phyloP scores from a whole-genome alignment of 2,797 vertebrate species.

The Cygnus olor region DNA sequence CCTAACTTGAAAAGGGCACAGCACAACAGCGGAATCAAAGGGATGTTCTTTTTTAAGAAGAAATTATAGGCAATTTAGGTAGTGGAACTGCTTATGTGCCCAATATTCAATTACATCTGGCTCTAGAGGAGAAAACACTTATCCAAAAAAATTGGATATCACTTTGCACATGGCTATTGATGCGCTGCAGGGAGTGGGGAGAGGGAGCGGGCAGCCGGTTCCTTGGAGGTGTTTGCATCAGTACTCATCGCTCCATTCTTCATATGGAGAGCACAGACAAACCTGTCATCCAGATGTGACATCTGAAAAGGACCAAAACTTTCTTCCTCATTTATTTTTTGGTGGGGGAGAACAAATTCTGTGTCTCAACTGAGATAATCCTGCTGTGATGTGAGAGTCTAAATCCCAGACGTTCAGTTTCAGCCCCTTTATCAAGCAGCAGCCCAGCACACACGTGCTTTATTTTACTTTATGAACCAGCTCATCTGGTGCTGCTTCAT shows the following conservation, averaged over 20 bases:
- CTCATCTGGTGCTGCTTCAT: neutral
- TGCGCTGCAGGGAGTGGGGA: accelerated
- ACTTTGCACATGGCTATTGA: accelerated
- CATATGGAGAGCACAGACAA: neutral
- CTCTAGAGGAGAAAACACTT: neutral
- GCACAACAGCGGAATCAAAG: neutral
- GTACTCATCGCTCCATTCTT: neutral
- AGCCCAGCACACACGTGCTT: neutral
- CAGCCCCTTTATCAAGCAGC: neutral
- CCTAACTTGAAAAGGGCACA: neutral
- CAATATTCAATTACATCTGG: neutral
- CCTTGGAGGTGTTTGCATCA: neutral
- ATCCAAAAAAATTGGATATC: neutral
- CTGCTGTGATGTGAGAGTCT: neutral
- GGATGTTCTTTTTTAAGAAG: neutral
- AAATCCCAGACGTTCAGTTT: neutral
- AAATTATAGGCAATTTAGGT: neutral
- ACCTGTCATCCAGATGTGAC: neutral
- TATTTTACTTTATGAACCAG: neutral
- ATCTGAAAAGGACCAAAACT: neutral
- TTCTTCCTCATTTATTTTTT: neutral
- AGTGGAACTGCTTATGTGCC: neutral
- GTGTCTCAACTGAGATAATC: neutral
- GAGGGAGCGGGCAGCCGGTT: neutral
- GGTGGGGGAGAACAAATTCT: neutral